These are phyloP conservation scores for Fulica atra DNA, from an alignment of 2,113 vertebrate species.

Conservation along the genomic window DNA sequence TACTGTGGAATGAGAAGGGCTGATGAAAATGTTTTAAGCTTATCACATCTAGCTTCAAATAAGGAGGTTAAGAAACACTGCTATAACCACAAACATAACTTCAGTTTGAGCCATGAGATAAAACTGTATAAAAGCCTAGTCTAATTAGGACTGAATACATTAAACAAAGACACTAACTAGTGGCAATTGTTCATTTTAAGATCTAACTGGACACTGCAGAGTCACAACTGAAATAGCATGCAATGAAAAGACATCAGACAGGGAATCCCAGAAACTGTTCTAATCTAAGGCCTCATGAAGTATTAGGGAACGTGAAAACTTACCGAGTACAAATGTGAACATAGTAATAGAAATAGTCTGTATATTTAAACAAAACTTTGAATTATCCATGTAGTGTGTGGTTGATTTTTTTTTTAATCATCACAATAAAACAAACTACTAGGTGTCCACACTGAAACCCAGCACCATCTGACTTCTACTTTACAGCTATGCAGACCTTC, in stretches of 20 bases:
- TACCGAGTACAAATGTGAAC: not conserved
- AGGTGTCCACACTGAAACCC: not conserved
- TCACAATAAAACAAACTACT: not conserved
- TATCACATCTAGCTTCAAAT: not conserved
- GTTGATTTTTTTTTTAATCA: not conserved
- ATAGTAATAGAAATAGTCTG: not conserved
- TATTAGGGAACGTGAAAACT: not conserved
- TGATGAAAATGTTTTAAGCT: not conserved
- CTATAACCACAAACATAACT: not conserved
- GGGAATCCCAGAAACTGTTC: not conserved
- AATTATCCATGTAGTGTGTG: not conserved
- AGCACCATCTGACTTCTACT: not conserved
- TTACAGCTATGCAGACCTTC: not conserved
- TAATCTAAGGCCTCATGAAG: not conserved
- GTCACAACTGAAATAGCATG: not conserved
- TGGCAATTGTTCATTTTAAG: not conserved
- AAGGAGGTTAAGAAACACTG: not conserved
- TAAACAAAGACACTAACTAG: not conserved
- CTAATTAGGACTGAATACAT: not conserved
- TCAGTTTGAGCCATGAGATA: not conserved
- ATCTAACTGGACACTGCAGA: not conserved
- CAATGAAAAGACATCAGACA: not conserved
- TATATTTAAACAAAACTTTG: not conserved
- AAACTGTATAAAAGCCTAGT: not conserved
- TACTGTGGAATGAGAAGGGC: not conserved